Evolutionary conservation across 2,888 invertebrate genomes (phyloP).

Genomic region (Standfussiana lucernea): DNA sequence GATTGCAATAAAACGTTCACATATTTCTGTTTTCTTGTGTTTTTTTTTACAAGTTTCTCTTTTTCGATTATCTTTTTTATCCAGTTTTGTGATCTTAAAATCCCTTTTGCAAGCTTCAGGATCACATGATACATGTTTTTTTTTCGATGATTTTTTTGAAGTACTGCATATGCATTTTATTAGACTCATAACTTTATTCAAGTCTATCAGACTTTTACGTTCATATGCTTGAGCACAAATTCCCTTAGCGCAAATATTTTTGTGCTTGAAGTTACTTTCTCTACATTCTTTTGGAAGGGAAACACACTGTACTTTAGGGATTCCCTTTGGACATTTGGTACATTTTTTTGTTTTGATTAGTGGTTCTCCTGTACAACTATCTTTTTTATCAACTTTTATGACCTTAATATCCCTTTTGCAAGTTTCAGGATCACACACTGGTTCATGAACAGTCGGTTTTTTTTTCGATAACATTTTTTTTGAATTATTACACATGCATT

Average conservation of each 20-base stretch:
- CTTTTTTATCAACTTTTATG: background rate
- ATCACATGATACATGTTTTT: constrained; percentile 11
- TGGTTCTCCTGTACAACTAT: background rate
- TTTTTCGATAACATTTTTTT: constrained; percentile 46
- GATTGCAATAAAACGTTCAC: constrained; percentile 3
- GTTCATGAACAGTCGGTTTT: constrained; percentile 7
- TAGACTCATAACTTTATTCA: constrained; percentile 50
- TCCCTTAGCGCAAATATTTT: background rate
- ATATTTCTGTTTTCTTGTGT: constrained; percentile 1
- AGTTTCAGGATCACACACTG: background rate
- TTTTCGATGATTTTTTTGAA: constrained; percentile 50
- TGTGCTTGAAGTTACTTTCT: too few species aligned
- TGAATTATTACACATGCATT: constrained; percentile 53
- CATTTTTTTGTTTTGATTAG: background rate
- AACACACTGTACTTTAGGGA: too few species aligned
- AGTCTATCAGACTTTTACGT: constrained; percentile 2
- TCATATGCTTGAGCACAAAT: background rate
- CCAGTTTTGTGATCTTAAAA: background rate
- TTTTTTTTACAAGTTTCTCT: background rate
- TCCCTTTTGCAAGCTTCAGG: background rate
- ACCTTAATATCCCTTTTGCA: constrained; percentile 2
- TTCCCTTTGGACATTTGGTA: too few species aligned
- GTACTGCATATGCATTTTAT: constrained; percentile 52
- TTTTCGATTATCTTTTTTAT: background rate
- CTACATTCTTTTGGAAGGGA: background rate